These are phyloP conservation scores for Oncopeltus fasciatus DNA, from an alignment of 1,140 invertebrate genomes.

Conservation along the genomic window DNA sequence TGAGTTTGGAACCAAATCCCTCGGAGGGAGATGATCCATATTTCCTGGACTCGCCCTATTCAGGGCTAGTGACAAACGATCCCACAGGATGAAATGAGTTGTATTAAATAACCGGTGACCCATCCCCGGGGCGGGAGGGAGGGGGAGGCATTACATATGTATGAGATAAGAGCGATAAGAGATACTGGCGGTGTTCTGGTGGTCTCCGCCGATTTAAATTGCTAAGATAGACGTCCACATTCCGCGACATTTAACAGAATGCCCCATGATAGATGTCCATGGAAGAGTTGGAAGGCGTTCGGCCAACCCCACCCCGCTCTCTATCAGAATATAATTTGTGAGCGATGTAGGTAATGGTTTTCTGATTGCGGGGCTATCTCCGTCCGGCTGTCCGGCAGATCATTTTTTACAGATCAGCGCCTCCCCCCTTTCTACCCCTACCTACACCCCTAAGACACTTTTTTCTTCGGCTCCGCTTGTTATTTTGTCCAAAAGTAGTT, in stretches of 20 bases:
- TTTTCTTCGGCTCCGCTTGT: too few species aligned
- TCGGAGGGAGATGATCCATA: not conserved
- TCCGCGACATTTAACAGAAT: not conserved
- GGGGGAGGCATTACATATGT: not conserved
- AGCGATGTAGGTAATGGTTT: not conserved
- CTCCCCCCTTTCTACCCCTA: too few species aligned
- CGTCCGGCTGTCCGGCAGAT: not conserved
- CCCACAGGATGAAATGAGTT: not conserved
- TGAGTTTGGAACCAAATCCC: not conserved
- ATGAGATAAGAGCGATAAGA: not conserved
- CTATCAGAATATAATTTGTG: not conserved
- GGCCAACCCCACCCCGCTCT: not conserved
- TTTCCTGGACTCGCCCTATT: not conserved
- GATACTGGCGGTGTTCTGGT: not conserved
- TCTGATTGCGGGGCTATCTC: not conserved
- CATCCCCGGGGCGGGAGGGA: not conserved
- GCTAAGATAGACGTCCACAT: not conserved
- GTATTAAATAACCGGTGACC: not conserved
- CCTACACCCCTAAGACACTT: too few species aligned
- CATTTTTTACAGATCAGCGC: too few species aligned
- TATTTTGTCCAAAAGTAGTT: too few species aligned
- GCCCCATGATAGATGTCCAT: not conserved
- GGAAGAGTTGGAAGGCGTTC: too few species aligned
- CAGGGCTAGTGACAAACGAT: not conserved
- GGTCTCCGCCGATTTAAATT: not conserved